Percentiles rank a stretch among this genome's conserved stretches.
phyloP scores from a whole-genome alignment of 2,113 vertebrate genomes.

The Pica pica region DNA sequence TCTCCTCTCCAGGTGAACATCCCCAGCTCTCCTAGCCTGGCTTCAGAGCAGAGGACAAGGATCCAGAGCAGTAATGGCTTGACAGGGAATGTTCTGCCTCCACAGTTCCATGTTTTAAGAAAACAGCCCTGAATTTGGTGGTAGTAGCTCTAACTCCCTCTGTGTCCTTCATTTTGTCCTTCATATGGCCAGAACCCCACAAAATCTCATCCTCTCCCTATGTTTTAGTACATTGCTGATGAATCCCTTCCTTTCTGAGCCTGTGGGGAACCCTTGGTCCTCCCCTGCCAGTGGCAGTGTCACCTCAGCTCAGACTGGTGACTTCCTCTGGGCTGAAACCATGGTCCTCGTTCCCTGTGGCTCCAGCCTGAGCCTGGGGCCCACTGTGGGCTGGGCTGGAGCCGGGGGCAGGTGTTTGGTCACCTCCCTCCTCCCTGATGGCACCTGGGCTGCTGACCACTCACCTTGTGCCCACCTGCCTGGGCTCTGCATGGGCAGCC shows the following conservation, averaged over 20 bases:
- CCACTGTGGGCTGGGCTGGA: neutral
- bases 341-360: accelerated
- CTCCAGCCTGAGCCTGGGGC: neutral
- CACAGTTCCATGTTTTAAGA: neutral
- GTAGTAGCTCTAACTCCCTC: neutral
- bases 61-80: neutral
- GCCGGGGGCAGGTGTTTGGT: neutral
- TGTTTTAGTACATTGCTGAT: neutral
- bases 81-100: neutral
- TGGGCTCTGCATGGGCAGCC: neutral
- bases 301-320: neutral
- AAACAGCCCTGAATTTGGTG: neutral
- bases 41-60: neutral
- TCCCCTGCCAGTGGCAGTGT: neutral
- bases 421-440: neutral
- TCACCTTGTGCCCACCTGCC: neutral
- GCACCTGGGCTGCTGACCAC: accelerated
- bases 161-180: neutral
- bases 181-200: neutral
- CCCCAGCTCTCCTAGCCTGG: neutral
- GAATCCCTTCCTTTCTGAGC: neutral
- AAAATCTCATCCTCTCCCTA: neutral
- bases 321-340: neutral
- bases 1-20: accelerated
- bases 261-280: neutral